These are phyloP conservation scores for Callosobruchus maculatus DNA, from an alignment of 2,888 invertebrate species.

Conservation along the genomic window DNA sequence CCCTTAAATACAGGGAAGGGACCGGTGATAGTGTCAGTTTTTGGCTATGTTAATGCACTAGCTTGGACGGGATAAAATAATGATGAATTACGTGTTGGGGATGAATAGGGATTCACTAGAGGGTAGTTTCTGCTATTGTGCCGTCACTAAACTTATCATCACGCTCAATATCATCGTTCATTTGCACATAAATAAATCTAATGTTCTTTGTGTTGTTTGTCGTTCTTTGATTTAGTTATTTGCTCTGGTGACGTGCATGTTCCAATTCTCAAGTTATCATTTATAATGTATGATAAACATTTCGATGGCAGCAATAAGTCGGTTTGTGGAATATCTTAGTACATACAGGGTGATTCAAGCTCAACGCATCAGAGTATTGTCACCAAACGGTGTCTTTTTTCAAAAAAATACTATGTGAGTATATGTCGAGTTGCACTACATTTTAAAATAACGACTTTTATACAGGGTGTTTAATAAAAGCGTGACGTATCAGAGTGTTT, in stretches of 20 bases:
- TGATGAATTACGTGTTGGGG: background rate
- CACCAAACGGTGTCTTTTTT: no score
- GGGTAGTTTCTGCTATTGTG: background rate
- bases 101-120: background rate
- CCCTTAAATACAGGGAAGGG: background rate
- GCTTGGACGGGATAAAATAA: background rate
- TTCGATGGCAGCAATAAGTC: no score
- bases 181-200: background rate
- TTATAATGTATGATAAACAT: no score
- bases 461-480: no score
- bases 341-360: no score
- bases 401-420: no score
- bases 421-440: no score
- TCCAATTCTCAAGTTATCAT: background rate
- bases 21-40: background rate
- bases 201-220: background rate
- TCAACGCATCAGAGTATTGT: no score
- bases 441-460: no score
- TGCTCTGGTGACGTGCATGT: background rate
- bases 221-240: background rate
- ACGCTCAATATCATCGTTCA: background rate
- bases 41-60: background rate
- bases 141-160: background rate
- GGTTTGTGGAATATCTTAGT: no score
- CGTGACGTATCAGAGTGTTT: no score